Conservation (phyloP, 2,797 vertebrate genomes). For the Sciurus carolinensis region DNA sequence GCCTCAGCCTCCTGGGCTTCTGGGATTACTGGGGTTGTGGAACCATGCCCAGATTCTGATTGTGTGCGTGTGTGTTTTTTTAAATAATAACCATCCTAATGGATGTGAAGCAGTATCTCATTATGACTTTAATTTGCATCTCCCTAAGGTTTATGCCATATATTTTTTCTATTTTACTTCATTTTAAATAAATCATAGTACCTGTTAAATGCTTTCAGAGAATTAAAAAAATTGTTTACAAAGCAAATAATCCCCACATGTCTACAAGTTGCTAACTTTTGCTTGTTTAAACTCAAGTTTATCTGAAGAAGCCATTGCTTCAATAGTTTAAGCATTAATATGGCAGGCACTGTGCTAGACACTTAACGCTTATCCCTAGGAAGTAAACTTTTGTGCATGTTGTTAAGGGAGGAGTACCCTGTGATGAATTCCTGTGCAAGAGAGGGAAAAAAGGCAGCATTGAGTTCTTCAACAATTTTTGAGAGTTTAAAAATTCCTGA, state of each 20-base stretch:
- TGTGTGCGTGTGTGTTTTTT: neutral
- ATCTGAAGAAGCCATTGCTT: slow-evolving; percentile 32
- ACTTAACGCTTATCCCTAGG: slow-evolving; percentile 1
- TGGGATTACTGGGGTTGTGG: neutral
- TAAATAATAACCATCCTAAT: neutral
- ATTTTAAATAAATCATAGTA: slow-evolving; percentile 11
- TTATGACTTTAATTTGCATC: neutral
- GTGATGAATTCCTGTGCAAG: neutral
- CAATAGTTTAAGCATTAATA: neutral
- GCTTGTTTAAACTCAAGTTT: slow-evolving; percentile 56
- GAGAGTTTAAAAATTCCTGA: slow-evolving; percentile 40
- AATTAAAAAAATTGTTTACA: slow-evolving; percentile 42
- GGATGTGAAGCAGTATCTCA: neutral
- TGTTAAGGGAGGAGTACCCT: neutral
- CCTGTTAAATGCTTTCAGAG: slow-evolving; percentile 5
- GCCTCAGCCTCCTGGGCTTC: no score
- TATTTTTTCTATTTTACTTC: neutral
- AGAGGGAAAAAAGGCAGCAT: neutral
- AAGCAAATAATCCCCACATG: neutral
- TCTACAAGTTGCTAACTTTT: slow-evolving; percentile 20
- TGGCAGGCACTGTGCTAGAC: neutral
- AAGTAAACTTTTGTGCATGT: neutral
- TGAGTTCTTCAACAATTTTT: neutral
- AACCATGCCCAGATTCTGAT: no score
- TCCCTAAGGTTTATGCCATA: slow-evolving; percentile 14